Conservation (phyloP, 2,113 vertebrate species). For the Nicator chloris region DNA sequence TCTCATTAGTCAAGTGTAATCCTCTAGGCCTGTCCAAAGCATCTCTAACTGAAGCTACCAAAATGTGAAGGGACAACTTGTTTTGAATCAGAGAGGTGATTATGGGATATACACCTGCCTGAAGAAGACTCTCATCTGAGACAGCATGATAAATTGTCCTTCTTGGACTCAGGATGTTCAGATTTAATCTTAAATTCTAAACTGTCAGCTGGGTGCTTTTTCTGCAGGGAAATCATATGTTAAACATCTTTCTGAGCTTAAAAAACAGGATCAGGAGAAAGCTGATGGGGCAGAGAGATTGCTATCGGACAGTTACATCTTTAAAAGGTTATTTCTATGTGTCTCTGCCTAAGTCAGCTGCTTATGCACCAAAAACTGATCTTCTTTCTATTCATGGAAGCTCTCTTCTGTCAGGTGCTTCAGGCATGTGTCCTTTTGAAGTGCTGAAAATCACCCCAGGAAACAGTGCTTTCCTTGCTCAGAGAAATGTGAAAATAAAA, state of each 20-base stretch:
- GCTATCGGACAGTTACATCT: background rate
- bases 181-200: background rate
- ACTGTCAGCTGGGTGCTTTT: background rate
- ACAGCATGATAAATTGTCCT: background rate
- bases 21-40: background rate
- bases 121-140: background rate
- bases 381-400: background rate
- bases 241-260: background rate
- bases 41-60: background rate
- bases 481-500: background rate
- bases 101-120: background rate
- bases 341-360: background rate
- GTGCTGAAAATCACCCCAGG: background rate
- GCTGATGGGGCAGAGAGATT: background rate
- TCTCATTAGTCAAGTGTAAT: background rate
- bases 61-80: background rate
- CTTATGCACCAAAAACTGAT: background rate
- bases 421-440: background rate
- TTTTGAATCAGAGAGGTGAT: background rate
- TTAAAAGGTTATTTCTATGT: background rate
- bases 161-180: background rate
- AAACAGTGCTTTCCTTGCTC: background rate
- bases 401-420: background rate
- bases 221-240: background rate
- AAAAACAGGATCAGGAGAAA: background rate